A percentile compares a stretch with the other conserved stretches of the same genome.
These are phyloP conservation scores for Cryptoprocta ferox DNA, from an alignment of 2,797 vertebrate genomes.

Conservation along the genomic window DNA sequence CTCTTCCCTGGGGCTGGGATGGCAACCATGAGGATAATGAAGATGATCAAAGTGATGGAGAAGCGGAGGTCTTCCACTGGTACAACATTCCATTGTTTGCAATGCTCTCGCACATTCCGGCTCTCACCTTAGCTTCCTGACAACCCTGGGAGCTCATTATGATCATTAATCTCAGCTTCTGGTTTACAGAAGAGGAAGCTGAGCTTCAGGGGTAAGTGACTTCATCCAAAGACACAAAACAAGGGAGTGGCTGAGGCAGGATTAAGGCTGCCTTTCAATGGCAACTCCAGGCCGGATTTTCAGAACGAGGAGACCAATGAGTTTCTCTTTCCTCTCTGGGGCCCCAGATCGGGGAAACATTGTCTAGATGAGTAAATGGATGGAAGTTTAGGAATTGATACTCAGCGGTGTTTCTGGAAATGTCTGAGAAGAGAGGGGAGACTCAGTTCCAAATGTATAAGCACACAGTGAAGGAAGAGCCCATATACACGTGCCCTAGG, in stretches of 20 bases:
- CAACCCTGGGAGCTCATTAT: not conserved
- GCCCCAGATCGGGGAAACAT: not conserved
- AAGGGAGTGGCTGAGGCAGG: not conserved
- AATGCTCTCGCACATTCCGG: not conserved
- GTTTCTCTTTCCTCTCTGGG: not conserved
- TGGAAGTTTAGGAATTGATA: not conserved
- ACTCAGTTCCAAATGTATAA: not conserved
- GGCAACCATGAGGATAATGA: fast-evolving
- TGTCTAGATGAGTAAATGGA: not conserved
- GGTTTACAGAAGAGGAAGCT: not conserved
- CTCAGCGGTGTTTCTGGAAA: not conserved
- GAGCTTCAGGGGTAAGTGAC: not conserved
- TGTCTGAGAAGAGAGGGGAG: not conserved
- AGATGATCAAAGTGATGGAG: not conserved
- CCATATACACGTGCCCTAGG: not conserved
- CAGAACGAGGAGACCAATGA: not conserved
- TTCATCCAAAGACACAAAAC: not conserved
- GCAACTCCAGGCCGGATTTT: not conserved
- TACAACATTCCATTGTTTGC: not conserved
- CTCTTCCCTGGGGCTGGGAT: not conserved
- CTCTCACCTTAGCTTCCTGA: not conserved
- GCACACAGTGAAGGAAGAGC: not conserved
- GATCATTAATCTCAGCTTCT: not conserved
- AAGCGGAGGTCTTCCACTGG: not conserved
- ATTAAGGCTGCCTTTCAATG: not conserved